These are phyloP conservation scores for Phyto melanocephala DNA, from an alignment of 2,888 invertebrate genomes.

Conservation along the genomic window DNA sequence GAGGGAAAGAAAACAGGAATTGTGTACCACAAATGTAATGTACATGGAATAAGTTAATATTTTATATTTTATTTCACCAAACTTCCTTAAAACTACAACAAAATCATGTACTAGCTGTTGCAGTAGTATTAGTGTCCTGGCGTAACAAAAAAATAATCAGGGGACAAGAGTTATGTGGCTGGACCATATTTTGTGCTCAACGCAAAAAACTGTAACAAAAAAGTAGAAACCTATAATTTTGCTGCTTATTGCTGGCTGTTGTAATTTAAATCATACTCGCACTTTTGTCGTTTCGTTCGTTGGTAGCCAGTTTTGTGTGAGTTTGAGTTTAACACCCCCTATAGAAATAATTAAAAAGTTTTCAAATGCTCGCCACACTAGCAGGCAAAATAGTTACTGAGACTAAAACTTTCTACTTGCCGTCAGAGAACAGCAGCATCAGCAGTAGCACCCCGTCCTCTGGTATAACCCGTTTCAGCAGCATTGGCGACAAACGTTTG, in stretches of 20 bases:
- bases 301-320: neutral
- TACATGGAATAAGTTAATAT: conserved; percentile 57
- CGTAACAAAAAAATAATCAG: too few relatives aligned
- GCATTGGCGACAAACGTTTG: conserved; percentile 11
- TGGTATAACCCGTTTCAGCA: neutral
- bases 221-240: conserved; percentile 22
- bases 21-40: conserved; percentile 47
- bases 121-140: neutral
- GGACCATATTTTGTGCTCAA: conserved; percentile 19
- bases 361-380: conserved; percentile 49
- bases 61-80: conserved; percentile 50
- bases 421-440: conserved; percentile 1
- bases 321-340: conserved; percentile 49
- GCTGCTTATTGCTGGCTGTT: neutral
- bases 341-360: conserved; percentile 64
- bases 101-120: neutral
- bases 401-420: conserved; percentile 17
- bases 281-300: neutral
- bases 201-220: neutral
- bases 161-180: neutral
- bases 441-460: neutral
- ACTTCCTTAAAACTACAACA: conserved; percentile 45
- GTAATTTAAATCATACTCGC: conserved; percentile 46
- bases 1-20: neutral
- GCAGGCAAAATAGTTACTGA: conserved; percentile 43